A percentile compares a stretch with the other conserved stretches of the same genome.
These are phyloP conservation scores for Alouatta palliata DNA, from an alignment of 2,113 vertebrate genomes.

Conservation along the genomic window DNA sequence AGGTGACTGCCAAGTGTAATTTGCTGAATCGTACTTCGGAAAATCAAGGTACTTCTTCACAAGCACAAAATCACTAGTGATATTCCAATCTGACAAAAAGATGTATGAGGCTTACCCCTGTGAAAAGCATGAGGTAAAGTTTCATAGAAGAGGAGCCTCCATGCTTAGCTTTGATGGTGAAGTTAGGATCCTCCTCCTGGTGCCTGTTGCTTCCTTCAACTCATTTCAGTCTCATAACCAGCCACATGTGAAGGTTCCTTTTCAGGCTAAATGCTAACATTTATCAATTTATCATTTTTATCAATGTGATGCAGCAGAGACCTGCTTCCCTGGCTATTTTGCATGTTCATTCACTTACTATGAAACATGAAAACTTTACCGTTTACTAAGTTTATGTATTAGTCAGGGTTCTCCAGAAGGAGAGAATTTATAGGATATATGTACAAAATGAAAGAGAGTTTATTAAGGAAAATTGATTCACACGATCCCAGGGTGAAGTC, in stretches of 20 bases:
- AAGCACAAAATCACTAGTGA: not conserved
- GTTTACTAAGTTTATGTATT: not conserved
- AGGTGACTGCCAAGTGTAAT: not conserved
- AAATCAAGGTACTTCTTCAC: conserved; percentile 16
- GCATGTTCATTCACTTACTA: not conserved
- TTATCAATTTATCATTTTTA: too few species aligned
- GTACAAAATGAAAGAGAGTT: too few species aligned
- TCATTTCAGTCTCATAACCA: not conserved
- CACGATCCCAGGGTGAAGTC: too few species aligned
- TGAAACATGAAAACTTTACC: not conserved
- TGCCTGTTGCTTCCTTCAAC: not conserved
- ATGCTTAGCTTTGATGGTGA: not conserved
- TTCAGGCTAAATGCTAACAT: not conserved
- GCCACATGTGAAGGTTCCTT: not conserved
- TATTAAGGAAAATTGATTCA: too few species aligned
- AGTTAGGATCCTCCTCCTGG: not conserved
- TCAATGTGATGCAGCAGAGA: not conserved
- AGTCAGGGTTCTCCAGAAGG: too few species aligned
- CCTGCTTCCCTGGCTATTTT: not conserved
- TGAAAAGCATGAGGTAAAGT: not conserved
- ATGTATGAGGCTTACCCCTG: not conserved
- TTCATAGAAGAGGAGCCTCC: rapidly evolving
- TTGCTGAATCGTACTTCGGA: conserved; percentile 41
- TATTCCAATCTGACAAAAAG: not conserved
- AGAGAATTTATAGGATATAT: too few species aligned